Base-by-base conservation (phyloP, 2,888 invertebrate species). In the Chrysolina oricalcia region DNA sequence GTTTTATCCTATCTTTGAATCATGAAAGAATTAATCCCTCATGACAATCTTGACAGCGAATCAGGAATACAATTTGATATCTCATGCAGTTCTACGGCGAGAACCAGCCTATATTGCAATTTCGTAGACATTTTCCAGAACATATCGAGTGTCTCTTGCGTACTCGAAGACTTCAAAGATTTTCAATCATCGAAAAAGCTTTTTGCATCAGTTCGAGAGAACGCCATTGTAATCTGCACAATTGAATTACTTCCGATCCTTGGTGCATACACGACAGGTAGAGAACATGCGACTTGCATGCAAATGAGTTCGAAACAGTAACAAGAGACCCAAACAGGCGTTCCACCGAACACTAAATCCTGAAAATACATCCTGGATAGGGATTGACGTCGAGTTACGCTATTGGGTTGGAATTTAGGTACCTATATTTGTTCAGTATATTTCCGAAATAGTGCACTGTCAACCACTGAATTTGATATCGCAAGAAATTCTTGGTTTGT, bases 221-320 rank as follows among this genome's bases (percentile, higher is more conserved):
- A 56, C 56, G 56, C 15, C 48, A 23, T 21, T 56, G 21, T 56
- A 13, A 15, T 13, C 56, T 21, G 56, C 23, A 23, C 19, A 56
- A 56, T 21, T 56, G 56, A 21, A 56, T 56, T 23, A 56, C 15
- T 56, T 23, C 21, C 56, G 56, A 56, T 56, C 56, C 23, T 56
- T 56, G 56, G 56, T 15, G 56, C 23, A 56, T 56, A 56, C 56
- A 56, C 21, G 23, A 56, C 56, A 56, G 56, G 69, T 65, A 74
- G 43, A 69, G 53, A 73, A 70, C 43, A 65, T 74, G 69, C 56
- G 50, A 74, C 69, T 74, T 10, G 70, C 53, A 74, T 74, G 70
- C 65, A 74, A 74, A 74, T 74, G 73, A 74, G 46, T 41, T 73
- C 21, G 35, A 69, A 48, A 48, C 48, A 48, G n/a, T 48, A 48